A percentile compares a stretch with the other conserved stretches of the same genome.
Conservation (phyloP, 2,113 vertebrate genomes). For the Mixornis gularis region DNA sequence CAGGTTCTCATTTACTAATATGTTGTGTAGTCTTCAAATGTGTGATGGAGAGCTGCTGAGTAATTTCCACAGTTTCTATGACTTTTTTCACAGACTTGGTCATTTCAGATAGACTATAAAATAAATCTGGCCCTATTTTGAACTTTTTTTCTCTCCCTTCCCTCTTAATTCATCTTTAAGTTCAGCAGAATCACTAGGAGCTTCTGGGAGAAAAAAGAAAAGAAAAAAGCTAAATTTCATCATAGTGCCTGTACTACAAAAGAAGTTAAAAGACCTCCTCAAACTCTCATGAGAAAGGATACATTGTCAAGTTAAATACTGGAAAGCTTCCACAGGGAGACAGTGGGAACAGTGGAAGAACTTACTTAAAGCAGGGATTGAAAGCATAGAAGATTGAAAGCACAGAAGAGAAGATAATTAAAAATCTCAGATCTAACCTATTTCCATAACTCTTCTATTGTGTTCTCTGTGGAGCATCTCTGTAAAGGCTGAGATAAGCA, state of each 20-base stretch:
- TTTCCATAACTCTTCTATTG: background rate
- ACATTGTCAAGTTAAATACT: background rate
- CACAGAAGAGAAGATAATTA: background rate
- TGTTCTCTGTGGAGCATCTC: background rate
- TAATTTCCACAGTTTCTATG: background rate
- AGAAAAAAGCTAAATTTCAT: background rate
- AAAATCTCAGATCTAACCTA: background rate
- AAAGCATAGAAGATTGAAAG: background rate
- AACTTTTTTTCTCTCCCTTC: background rate
- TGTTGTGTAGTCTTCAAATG: background rate
- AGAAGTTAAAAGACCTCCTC: background rate
- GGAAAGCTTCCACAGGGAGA: background rate
- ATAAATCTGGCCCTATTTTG: background rate
- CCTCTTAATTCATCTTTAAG: background rate
- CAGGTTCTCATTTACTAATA: background rate
- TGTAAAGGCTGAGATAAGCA: background rate
- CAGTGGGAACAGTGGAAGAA: background rate
- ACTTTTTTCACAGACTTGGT: background rate
- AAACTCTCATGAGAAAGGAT: background rate
- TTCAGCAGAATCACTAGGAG: background rate
- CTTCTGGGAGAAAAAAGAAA: fast-evolving
- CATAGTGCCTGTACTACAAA: background rate
- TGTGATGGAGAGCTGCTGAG: background rate
- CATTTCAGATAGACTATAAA: background rate
- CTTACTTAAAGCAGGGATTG: background rate